Conservation (phyloP, 1,140 invertebrate species). For the Lepidurus apus region DNA sequence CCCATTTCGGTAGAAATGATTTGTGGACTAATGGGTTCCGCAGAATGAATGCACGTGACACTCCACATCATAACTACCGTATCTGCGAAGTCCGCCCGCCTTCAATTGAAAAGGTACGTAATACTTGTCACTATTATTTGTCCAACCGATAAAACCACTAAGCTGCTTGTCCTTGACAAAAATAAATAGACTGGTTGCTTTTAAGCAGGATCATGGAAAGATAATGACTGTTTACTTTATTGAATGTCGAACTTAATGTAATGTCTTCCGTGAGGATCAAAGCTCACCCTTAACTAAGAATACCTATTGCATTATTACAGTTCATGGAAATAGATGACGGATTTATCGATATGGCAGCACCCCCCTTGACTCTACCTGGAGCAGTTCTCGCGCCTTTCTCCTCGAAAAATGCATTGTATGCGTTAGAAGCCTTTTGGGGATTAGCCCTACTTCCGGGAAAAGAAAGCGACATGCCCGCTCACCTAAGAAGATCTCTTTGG, state of each 20-base stretch:
- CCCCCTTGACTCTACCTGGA: conserved; percentile 41
- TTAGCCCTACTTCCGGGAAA: conserved; percentile 40
- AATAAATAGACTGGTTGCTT: neutral
- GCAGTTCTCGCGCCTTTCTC: conserved; percentile 41
- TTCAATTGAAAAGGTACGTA: conserved; percentile 38
- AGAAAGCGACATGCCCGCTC: conserved; percentile 29
- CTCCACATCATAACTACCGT: conserved; percentile 33
- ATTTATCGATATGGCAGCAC: conserved; percentile 40
- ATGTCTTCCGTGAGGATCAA: too few species aligned
- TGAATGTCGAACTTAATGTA: too few species aligned
- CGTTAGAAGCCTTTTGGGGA: conserved; percentile 42
- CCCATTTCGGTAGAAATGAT: conserved; percentile 37
- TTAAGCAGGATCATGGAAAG: neutral
- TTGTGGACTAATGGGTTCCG: conserved; percentile 37
- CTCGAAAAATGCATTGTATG: conserved; percentile 41
- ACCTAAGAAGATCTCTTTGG: conserved; percentile 40
- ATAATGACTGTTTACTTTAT: neutral
- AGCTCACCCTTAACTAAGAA: too few species aligned
- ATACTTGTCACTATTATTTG: neutral
- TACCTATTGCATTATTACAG: conserved; percentile 31
- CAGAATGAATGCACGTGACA: conserved; percentile 29
- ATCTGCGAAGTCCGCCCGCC: conserved; percentile 38
- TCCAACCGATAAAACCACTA: neutral
- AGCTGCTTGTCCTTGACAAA: neutral
- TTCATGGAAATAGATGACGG: conserved; percentile 42